phyloP scores from a whole-genome alignment of 2,888 invertebrate species.

The Diadegma fenestrale region DNA sequence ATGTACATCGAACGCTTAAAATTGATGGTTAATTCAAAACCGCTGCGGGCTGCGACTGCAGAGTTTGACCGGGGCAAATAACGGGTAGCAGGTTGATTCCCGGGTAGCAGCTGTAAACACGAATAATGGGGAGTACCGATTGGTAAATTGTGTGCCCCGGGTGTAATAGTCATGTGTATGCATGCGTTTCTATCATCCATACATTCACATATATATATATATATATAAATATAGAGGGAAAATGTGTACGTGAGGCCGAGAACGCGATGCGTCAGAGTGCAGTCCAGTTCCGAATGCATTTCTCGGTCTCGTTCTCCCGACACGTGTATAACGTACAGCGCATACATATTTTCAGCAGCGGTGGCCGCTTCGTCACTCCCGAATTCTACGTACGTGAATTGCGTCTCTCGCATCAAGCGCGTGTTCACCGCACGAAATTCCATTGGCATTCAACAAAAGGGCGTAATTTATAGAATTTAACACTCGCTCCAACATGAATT shows the following conservation, averaged over 20 bases:
- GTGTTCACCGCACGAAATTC: not conserved
- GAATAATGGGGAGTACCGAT: constrained; percentile 82
- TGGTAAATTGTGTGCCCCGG: constrained; percentile 80
- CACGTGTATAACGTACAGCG: constrained; percentile 48
- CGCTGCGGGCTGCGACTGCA: constrained; percentile 77
- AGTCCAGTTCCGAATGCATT: constrained; percentile 12
- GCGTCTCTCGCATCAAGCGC: constrained; percentile 21
- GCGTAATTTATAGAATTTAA: constrained; percentile 4
- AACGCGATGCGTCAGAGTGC: constrained; percentile 26
- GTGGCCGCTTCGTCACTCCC: constrained; percentile 57
- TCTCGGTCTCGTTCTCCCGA: constrained; percentile 28
- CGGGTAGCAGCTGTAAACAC: constrained; percentile 80
- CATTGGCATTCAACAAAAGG: constrained; percentile 10
- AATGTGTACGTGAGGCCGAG: constrained; percentile 11
- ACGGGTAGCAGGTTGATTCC: constrained; percentile 78
- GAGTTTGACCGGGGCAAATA: constrained; percentile 80
- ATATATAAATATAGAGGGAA: not conserved
- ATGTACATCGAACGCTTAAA: constrained; percentile 75
- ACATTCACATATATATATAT: not conserved
- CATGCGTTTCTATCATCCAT: constrained; percentile 7
- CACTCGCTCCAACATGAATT: not conserved
- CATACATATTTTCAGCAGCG: constrained; percentile 40
- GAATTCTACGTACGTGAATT: constrained; percentile 40
- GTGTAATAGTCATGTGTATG: constrained; percentile 52
- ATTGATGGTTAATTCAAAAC: constrained; percentile 81